A percentile compares a stretch with the other conserved stretches of the same genome.
Evolutionary conservation across 2,797 vertebrate genomes (phyloP).

Genomic region (Trachurus trachurus): DNA sequence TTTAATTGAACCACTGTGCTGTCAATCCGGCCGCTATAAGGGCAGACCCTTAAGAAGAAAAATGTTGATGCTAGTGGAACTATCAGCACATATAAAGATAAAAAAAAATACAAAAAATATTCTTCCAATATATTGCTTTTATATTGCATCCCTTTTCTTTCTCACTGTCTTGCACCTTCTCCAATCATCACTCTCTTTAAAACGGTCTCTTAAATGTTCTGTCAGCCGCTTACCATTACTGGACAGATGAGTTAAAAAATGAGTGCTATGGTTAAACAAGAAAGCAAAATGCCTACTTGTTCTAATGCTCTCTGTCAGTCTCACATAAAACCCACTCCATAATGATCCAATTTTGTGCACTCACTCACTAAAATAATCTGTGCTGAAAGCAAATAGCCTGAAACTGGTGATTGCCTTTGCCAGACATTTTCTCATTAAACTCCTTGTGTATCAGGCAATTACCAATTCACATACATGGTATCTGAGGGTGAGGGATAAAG

Average conservation of each 20-base stretch:
- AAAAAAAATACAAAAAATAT: neutral
- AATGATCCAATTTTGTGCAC: constrained; percentile 73
- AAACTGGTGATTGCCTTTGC: constrained; percentile 66
- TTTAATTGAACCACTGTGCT: neutral
- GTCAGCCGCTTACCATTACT: constrained; percentile 1
- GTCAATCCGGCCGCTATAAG: constrained; percentile 8
- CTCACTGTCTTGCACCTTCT: neutral
- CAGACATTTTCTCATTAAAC: constrained; percentile 75
- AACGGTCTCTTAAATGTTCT: neutral
- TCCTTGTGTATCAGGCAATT: constrained; percentile 65
- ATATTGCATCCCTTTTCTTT: neutral
- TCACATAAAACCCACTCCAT: constrained; percentile 64
- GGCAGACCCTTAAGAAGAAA: neutral
- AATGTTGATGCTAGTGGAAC: constrained; percentile 15
- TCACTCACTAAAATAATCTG: constrained; percentile 71
- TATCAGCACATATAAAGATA: neutral
- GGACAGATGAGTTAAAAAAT: constrained; percentile 39
- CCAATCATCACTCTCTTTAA: neutral
- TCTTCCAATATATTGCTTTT: neutral
- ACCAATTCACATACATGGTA: constrained; percentile 48
- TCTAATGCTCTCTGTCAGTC: constrained; percentile 57
- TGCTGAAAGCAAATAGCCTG: constrained; percentile 66
- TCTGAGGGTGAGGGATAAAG: constrained; percentile 47
- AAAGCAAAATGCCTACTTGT: constrained; percentile 35
- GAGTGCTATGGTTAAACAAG: constrained; percentile 52